Percentiles rank a stretch among this genome's conserved stretches.
These are phyloP conservation scores for Cremastinae sp. DNA, from an alignment of 2,888 invertebrate species.

Conservation along the genomic window DNA sequence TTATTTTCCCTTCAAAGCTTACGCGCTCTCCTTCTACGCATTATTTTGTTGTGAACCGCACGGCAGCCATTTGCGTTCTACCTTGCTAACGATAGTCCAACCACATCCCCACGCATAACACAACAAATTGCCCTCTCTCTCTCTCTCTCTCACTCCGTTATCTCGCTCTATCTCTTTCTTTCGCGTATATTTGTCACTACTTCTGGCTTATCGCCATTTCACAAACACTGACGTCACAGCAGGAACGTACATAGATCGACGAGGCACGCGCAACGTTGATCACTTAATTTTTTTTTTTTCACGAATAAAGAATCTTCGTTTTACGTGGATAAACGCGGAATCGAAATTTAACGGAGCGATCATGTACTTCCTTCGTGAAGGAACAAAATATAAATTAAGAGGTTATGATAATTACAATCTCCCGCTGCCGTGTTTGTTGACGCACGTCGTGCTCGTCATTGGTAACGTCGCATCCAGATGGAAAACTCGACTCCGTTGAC, in stretches of 20 bases:
- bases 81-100: slow-evolving; percentile 33
- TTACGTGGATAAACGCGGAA: no score
- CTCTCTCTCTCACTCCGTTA: slow-evolving; percentile 6
- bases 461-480: no score
- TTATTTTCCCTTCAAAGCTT: slow-evolving; percentile 20
- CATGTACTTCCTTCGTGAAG: no score
- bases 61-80: slow-evolving; percentile 76
- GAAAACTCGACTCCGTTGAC: no score
- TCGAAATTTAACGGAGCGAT: no score
- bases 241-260: slow-evolving; percentile 59
- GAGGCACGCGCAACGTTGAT: background rate
- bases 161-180: slow-evolving; percentile 26
- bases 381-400: background rate
- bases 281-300: background rate
- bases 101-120: slow-evolving; percentile 22
- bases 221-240: slow-evolving; percentile 63
- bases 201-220: slow-evolving; percentile 74
- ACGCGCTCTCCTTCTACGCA: slow-evolving; percentile 72
- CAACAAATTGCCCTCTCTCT: slow-evolving; percentile 21
- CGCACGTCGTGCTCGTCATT: no score
- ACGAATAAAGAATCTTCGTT: no score
- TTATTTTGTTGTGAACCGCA: slow-evolving; percentile 69
- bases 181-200: slow-evolving; percentile 67
- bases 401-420: no score
- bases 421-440: no score